Evolutionary conservation across 2,888 invertebrate genomes (phyloP), one percentile per base, ranked within the genome.

Genomic region (Dynastes tityus): DNA sequence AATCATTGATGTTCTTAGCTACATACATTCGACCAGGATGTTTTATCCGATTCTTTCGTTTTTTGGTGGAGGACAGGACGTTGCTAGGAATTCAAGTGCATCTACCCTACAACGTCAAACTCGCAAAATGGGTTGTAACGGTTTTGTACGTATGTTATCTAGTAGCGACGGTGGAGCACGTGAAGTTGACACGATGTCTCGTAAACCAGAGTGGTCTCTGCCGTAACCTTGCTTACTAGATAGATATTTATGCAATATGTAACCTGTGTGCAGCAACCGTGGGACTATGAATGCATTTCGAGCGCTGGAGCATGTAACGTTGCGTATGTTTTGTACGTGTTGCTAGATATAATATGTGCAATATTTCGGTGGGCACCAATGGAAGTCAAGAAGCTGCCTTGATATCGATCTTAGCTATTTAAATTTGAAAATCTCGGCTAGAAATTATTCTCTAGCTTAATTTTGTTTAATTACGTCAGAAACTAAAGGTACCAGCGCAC

Each of bases 151-250:
- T 16, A n/a, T n/a, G 53, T 53, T 53, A 53, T 16, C 53, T 16
- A 53, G 53, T 5, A 16, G 5, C 16, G 13, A 13, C 16, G 5
- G 53, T 45, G 4, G 27, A n/a, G 49, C 49, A 68, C 51, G 67
- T 68, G 67, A 68, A 68, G 49, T 49, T 68, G 67, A 68, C 67
- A 13, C 29, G 8, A 45, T 68, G 49, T 68, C 67, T 68, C 49
- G 49, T 68, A 16, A 65, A 49, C 67, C 29, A 22, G 45, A 49
- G 2, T 11, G 45, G 45, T 45, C 8, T 45, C 45, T 45, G 32
- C 32, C 16, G 45, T n/a, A 8, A 9, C 67, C 67, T 16, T n/a
- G 9, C 9, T n/a, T 45, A 45, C 3, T 22, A 27, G 22, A 27
- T 11, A 27, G n/a, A 61, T 22, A 29, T 49, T 22, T 29, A 49